Base-by-base conservation (phyloP, 2,113 vertebrate species). In the Triplophysa rosa region DNA sequence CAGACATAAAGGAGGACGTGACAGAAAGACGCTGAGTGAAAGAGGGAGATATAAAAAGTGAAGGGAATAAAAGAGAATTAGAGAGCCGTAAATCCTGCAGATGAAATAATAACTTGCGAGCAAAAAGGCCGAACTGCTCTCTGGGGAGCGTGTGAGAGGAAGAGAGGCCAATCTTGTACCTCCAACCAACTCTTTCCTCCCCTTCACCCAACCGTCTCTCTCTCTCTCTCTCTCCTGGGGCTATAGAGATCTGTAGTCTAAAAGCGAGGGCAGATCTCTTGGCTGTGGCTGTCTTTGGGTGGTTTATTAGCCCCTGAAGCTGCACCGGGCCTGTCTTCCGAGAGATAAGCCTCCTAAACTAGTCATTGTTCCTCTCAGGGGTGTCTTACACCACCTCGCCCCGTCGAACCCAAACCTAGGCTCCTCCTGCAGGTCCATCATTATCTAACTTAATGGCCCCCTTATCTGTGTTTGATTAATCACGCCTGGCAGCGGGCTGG, bases 381-480 rank as follows among this genome's bases (percentile, higher is more conserved):
- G 78, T 21, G 42, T 78, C 52, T 74, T 78, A 59, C 62, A 54
- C 10, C n/a, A 2, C 17, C 37, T 58, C 24, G 11, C 45, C 65
- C 67, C 56, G 45, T 56, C 10, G 63, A 61, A 66, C 77, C 75
- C 71, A 62, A 73, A 84, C 78, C 71, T 23, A 59, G 65, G 16
- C 40, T 78, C 65, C 52, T 78, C 63, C 47, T 59, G 56, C 26
- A 26, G 68, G 47, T 58, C 64, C 64, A 65, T 75, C 83, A 81
- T 81, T 75, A 81, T 80, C 79, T 70, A 66, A 81, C 76, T 81
- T 81, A 84, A 81, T 81, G 70, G 69, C 66, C 74, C 83, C 70
- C 79, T 75, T 80, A 84, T 84, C 71, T 37, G 76, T 49, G 47
- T 65, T 84, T 84, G 83, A 84, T 80, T 81, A 77, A 84, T 84